Evolutionary conservation across 2,888 invertebrate genomes (phyloP), one percentile per base, ranked within the genome.

Genomic region (Bombylius discolor): DNA sequence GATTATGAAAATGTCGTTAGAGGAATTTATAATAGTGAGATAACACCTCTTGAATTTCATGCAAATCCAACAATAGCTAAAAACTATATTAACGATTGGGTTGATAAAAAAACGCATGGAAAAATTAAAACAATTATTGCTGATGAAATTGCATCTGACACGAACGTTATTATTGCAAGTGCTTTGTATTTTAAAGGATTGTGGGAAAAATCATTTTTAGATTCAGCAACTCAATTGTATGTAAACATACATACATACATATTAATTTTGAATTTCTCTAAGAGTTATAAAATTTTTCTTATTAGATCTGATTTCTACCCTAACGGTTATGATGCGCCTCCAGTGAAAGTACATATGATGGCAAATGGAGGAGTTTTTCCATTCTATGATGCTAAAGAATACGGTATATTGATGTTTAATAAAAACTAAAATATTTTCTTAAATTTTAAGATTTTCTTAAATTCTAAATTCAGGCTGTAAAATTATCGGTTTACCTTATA

Each of bases 401-500:
- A 60, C 49, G 63, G 57, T 54, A 42, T 34, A 53, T 3, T 39
- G 7, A 11, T 39, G 4, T 39, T 39, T 39, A 2, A 9, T 3
- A 9, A 39, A 39, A 39, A 39, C 39, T 39, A 39, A 39, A 39
- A 6, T 48, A 39, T 53, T 48, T 47, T 49, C 51, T 23, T 1
- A 23, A 23, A 3, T 23, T 23, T 23, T 23, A 23, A 23, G 3
- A 23, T 23, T 54, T 53, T 49, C 46, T n/a, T 46, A n/a, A 39
- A 49, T 47, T 4, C 14, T n/a, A 79, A 79, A 60, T 64, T 64
- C 13, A 45, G 76, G 77, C 31, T 81, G 79, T 56, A 79, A 80
- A 61, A 80, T 85, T 51, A 64, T 85, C 54, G 83, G 80, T 4
- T 68, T 86, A 2, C 85, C 86, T 0, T 87, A 86, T 69, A 79